Base-by-base conservation (phyloP, 2,797 vertebrate genomes). In the Cacajao melanocephalus region DNA sequence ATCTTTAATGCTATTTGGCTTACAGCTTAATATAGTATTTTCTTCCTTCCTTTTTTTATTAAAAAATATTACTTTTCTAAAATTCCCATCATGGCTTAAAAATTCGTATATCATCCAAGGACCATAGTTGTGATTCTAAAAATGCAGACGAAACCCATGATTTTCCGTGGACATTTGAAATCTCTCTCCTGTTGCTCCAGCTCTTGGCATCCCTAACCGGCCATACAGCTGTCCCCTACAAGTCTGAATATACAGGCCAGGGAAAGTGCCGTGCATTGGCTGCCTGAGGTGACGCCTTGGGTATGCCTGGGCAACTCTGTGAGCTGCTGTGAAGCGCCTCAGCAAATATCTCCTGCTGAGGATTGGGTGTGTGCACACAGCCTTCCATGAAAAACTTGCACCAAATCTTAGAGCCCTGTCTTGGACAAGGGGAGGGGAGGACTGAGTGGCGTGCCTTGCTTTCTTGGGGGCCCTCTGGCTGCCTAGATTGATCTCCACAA, bases 61-160 rank as follows among this genome's bases (percentile, higher is more conserved):
- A 41, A 10, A 70, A 88, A 82, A 57, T 57, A 30, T 3, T 41
- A 19, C n/a, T 70, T 36, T 89, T 61, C n/a, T 8, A 20, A 50
- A 84, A 83, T 88, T 57, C 67, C 55, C 33, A 57, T 24, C 28
- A 26, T 39, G n/a, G 36, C 73, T 92, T 83, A 46, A 48, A 87
- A 88, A 33, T 88, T 48, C n/a, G 12, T 13, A 14, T 2, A 33
- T 28, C 57, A 1, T 20, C 55, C 19, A 70, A 33, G 19, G 44
- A 19, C 46, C 39, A 48, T 4, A 67, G 24, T 19, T 41, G 58
- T 7, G 26, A 55, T 57, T 70, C 61, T 55, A 48, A 73, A 70
- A 87, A 57, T 44, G 52, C 28, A 70, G 64, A 4, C 10, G 30
- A 75, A 33, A 7, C 1, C 70, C 36, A 19, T 14, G 17, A 75